Conservation (phyloP, 2,888 invertebrate species). For the Cordilura impudica region DNA sequence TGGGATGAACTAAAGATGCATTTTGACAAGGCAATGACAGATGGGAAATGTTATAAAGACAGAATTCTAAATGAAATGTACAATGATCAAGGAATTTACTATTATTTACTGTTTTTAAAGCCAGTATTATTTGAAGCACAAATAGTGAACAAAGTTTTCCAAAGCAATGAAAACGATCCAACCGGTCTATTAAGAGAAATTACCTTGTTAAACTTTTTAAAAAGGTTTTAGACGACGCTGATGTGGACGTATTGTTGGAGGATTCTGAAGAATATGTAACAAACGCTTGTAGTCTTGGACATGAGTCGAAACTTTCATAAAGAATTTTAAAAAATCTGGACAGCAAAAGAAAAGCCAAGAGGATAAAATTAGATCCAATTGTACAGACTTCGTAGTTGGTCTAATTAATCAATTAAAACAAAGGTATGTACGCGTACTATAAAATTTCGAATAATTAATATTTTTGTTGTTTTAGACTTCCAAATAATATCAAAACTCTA, state of each 20-base stretch:
- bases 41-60: slow-evolving; percentile 4
- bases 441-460: neutral
- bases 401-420: no score
- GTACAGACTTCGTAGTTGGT: no score
- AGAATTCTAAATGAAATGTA: neutral
- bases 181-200: slow-evolving; percentile 5
- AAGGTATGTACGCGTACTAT: neutral
- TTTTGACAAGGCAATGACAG: no score
- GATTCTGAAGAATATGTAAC: no score
- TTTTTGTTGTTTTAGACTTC: neutral
- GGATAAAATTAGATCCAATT: no score
- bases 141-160: no score
- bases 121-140: neutral
- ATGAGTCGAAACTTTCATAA: neutral
- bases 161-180: no score
- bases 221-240: neutral
- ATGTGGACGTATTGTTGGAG: neutral
- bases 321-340: slow-evolving; percentile 1
- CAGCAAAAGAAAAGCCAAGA: slow-evolving; percentile 1
- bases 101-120: slow-evolving; percentile 5
- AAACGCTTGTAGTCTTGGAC: no score
- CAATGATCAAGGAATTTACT: no score
- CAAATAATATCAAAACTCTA: no score
- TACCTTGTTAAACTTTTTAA: neutral
- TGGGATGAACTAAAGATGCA: no score